Conservation (phyloP, 2,113 vertebrate species). For the Orthonyx spaldingii region DNA sequence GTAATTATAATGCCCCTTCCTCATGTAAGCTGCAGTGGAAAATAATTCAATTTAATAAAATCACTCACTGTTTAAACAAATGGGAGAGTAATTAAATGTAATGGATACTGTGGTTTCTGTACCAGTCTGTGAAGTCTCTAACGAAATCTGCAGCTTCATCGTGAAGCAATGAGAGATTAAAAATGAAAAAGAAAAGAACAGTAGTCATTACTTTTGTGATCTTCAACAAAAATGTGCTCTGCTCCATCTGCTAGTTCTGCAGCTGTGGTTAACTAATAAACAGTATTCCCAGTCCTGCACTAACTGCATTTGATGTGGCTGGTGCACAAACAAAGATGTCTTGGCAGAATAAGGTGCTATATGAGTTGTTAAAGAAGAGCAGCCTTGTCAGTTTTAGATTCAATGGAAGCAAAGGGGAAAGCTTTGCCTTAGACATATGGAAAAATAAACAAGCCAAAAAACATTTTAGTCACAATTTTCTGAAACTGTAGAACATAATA, state of each 20-base stretch:
- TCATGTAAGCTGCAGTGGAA: not conserved
- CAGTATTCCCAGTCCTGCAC: constrained; percentile 16
- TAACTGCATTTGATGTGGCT: constrained; percentile 14
- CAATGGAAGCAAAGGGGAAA: not conserved
- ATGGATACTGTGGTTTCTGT: not conserved
- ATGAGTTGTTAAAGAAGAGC: not conserved
- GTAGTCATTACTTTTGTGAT: not conserved
- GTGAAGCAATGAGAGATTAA: not conserved
- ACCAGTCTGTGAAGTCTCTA: not conserved
- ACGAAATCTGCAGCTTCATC: not conserved
- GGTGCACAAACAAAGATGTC: constrained; percentile 31
- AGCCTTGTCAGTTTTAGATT: not conserved
- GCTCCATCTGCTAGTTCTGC: constrained; percentile 41
- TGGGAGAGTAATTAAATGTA: not conserved
- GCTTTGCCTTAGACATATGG: not conserved
- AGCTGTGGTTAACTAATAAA: constrained; percentile 64
- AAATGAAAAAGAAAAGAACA: constrained; percentile 9
- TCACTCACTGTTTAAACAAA: not conserved
- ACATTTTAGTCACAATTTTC: not conserved
- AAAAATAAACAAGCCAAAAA: constrained; percentile 3
- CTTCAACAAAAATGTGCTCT: not conserved
- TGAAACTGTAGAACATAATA: not conserved
- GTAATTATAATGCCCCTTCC: not conserved
- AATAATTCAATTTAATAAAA: constrained; percentile 8
- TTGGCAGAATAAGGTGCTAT: constrained; percentile 32